These are phyloP conservation scores for Tetramorium alpestre DNA, from an alignment of 1,140 invertebrate genomes.

Conservation along the genomic window DNA sequence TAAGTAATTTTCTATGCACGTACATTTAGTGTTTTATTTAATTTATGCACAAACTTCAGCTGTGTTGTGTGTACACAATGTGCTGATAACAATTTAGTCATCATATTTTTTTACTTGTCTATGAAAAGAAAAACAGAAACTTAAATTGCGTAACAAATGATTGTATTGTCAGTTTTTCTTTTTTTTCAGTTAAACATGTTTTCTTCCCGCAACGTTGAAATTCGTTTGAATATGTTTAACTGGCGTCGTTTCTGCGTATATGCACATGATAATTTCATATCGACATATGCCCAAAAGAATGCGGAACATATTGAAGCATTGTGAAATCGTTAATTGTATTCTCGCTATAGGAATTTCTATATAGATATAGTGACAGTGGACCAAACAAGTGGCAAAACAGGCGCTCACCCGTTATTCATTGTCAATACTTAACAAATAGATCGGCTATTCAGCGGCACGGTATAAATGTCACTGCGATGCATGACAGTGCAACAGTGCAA, in stretches of 20 bases:
- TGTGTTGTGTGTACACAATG: neutral
- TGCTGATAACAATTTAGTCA: neutral
- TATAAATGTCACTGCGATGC: constrained; percentile 59
- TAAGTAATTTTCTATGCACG: neutral
- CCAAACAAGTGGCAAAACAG: constrained; percentile 38
- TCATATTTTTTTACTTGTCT: neutral
- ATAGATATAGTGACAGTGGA: neutral
- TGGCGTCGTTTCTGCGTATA: neutral
- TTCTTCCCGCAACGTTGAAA: neutral
- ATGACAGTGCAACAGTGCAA: neutral
- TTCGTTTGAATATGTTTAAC: neutral
- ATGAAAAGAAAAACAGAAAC: neutral
- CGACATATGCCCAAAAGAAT: neutral
- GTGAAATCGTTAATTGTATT: constrained; percentile 33
- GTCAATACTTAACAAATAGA: constrained; percentile 35
- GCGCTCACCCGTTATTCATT: constrained; percentile 35
- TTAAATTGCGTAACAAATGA: neutral
- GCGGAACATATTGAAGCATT: neutral
- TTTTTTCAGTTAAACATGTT: neutral
- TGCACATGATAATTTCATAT: neutral
- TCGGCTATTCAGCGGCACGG: neutral
- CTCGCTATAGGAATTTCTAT: neutral
- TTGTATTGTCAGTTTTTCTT: neutral
- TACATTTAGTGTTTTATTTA: neutral
- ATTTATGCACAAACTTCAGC: neutral